A percentile compares a stretch with the other conserved stretches of the same genome.
These are phyloP conservation scores for Netelia virgata DNA, from an alignment of 2,888 invertebrate genomes.

Conservation along the genomic window DNA sequence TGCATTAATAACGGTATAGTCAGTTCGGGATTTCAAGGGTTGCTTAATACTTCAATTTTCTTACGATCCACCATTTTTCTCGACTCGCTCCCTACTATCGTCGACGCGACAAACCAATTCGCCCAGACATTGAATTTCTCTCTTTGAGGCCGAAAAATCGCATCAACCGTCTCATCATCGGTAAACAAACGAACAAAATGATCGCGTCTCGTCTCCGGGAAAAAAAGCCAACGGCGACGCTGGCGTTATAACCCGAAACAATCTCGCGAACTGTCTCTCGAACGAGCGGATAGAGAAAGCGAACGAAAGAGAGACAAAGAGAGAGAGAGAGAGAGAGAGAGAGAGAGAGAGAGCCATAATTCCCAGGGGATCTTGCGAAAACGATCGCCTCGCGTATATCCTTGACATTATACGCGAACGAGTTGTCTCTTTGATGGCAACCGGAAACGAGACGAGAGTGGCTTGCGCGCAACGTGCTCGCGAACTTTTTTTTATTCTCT, in stretches of 20 bases:
- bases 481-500: conserved; percentile 41
- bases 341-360: conserved; percentile 20
- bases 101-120: not conserved
- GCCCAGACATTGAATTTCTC: not conserved
- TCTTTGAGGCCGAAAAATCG: too few relatives aligned
- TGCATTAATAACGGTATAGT: not conserved
- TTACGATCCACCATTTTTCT: not conserved
- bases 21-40: not conserved
- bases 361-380: conserved; percentile 49
- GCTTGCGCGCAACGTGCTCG: conserved; percentile 46
- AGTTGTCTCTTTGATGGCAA: conserved; percentile 62
- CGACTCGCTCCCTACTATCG: not conserved
- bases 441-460: conserved; percentile 66
- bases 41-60: not conserved
- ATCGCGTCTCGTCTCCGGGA: too few relatives aligned
- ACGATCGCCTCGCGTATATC: conserved; percentile 61
- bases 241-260: conserved; percentile 30
- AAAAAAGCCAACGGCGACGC: not conserved
- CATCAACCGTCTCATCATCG: too few relatives aligned
- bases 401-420: conserved; percentile 22
- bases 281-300: conserved; percentile 21
- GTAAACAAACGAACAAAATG: too few relatives aligned
- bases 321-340: conserved; percentile 22
- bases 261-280: conserved; percentile 33
- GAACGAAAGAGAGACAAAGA: not conserved